These are phyloP conservation scores for Pyrgilauda ruficollis DNA, from an alignment of 2,113 vertebrate genomes.

Conservation along the genomic window DNA sequence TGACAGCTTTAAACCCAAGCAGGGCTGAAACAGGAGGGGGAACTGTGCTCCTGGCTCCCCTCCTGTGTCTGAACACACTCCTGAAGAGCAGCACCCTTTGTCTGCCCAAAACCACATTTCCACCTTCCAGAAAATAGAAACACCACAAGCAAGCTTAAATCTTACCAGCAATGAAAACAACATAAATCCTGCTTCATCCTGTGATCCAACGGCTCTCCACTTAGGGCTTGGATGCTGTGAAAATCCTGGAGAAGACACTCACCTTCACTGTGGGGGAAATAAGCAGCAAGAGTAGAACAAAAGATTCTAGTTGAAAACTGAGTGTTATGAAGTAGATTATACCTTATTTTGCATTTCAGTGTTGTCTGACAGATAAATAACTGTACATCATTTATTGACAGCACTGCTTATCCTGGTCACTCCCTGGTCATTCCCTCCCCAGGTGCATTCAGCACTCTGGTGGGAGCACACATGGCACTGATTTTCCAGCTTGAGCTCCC, in stretches of 20 bases:
- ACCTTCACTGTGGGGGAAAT: not conserved
- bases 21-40: not conserved
- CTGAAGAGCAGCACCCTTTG: not conserved
- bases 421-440: not conserved
- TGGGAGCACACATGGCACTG: not conserved
- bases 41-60: not conserved
- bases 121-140: not conserved
- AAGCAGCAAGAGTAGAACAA: not conserved
- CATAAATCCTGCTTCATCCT: not conserved
- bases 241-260: not conserved
- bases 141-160: not conserved
- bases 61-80: not conserved
- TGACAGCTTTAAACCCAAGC: not conserved
- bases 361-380: not conserved
- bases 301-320: not conserved
- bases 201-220: not conserved
- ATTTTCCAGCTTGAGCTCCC: not conserved
- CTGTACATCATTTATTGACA: not conserved
- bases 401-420: not conserved
- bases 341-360: not conserved
- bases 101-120: not conserved
- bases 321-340: not conserved
- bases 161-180: not conserved
- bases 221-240: not conserved
- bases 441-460: not conserved